Evolutionary conservation across 2,113 vertebrate species (phyloP).

Genomic region (Tamias sibiricus): DNA sequence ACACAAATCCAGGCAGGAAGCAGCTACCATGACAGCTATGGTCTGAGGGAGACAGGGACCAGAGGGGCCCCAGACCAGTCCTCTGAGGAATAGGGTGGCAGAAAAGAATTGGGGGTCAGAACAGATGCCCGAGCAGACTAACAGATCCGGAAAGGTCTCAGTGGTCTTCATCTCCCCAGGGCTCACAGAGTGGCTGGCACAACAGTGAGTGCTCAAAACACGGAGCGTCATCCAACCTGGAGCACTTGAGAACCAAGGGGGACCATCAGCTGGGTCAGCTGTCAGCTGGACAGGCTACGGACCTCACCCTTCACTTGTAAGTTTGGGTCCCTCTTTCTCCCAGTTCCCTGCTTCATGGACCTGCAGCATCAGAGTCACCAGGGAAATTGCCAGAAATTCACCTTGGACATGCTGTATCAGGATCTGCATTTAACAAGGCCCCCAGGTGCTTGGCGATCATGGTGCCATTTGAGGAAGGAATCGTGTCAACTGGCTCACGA

Average conservation of each 20-base stretch:
- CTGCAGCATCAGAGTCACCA: accelerated
- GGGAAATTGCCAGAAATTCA: not conserved
- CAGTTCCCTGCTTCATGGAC: not conserved
- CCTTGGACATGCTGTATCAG: not conserved
- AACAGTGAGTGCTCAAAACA: too few relatives aligned
- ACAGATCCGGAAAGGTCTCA: too few relatives aligned
- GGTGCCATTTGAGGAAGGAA: not conserved
- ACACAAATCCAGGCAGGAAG: not conserved
- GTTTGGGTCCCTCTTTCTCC: not conserved
- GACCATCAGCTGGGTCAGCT: not conserved
- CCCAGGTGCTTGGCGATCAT: not conserved
- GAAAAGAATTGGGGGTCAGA: not conserved
- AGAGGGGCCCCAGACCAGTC: not conserved
- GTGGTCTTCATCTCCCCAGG: too few relatives aligned
- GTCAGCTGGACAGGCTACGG: not conserved
- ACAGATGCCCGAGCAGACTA: too few relatives aligned
- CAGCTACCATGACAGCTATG: not conserved
- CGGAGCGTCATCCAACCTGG: too few relatives aligned
- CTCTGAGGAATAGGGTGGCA: accelerated
- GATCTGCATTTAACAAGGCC: not conserved
- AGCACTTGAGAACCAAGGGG: too few relatives aligned
- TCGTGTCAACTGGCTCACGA: accelerated
- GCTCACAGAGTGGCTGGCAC: too few relatives aligned
- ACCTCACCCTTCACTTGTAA: not conserved
- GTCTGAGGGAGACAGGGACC: not conserved